Base-by-base conservation (phyloP, 1,140 invertebrate genomes). In the Achatina immaculata region DNA sequence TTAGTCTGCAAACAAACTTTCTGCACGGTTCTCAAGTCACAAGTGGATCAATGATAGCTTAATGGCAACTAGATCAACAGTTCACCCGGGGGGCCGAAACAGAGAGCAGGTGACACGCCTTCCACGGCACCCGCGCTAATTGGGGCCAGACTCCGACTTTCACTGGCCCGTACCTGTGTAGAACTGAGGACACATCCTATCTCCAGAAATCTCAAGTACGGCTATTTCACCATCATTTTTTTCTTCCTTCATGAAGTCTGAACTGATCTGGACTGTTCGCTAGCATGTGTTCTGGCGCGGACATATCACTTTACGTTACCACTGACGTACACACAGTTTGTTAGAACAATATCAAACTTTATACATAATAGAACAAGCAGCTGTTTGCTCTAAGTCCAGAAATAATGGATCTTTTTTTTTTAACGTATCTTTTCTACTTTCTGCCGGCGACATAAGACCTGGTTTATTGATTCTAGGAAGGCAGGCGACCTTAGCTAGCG, bases 31-130 rank as follows among this genome's bases (percentile, higher is more conserved):
- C n/a, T 31, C 72, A 74, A 74, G 72, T 74, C 72, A 74, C 43
- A 24, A 51, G 72, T 42, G 45, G 45, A 74, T 74, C 72, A 74
- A 74, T 74, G 48, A 74, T 51, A 51, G 72, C 72, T 74, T 74
- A 74, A 74, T 74, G 72, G 72, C 72, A 36, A 51, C 42, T 74
- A 74, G 43, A 55, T 74, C 72, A 74, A 74, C 72, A 74, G 72
- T 51, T 74, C 51, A 74, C 42, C 72, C 72, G 34, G 16, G 36
- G 21, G 38, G 72, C 43, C 16, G 42, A 34, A 31, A 42, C 9
- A 36, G 43, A 45, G 42, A 40, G 72, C 72, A 74, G 72, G 72
- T 74, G 72, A 51, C 72, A 43, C 42, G 31, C 24, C 72, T 45
- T 55, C 72, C 72, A 74, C 72, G 72, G 43, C 68, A 55, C 72